Percentiles rank a stretch among this genome's conserved stretches.
These are phyloP conservation scores for Xiphophorus birchmanni DNA, from an alignment of 2,797 vertebrate species.

Conservation along the genomic window DNA sequence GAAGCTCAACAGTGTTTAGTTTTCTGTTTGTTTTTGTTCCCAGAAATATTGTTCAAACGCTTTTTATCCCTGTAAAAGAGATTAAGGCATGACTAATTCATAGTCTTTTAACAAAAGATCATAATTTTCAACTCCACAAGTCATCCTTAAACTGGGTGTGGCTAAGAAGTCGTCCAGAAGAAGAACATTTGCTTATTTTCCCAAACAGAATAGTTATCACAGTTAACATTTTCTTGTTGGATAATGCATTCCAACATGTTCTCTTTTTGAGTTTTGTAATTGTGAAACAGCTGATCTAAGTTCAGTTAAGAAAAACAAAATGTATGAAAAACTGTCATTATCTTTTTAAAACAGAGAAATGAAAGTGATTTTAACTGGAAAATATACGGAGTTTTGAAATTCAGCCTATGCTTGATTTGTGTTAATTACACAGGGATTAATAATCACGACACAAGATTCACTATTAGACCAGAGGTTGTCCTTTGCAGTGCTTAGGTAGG, in stretches of 20 bases:
- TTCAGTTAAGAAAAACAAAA: background rate
- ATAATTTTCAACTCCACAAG: background rate
- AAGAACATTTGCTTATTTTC: background rate
- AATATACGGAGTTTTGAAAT: no score
- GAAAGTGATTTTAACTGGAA: no score
- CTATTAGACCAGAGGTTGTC: background rate
- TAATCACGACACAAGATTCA: background rate
- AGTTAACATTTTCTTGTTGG: background rate
- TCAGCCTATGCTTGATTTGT: no score
- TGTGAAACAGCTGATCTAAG: background rate
- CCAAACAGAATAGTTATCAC: background rate
- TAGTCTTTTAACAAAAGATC: background rate
- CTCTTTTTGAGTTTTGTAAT: background rate
- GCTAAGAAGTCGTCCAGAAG: no score
- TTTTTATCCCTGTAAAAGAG: background rate
- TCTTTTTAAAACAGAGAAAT: no score
- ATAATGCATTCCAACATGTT: background rate
- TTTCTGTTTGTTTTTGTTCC: background rate
- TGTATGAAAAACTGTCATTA: no score
- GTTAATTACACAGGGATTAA: no score
- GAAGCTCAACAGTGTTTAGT: background rate
- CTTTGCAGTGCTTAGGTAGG: background rate
- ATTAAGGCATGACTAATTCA: background rate
- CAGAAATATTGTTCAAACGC: background rate
- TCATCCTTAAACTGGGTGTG: background rate